phyloP scores from a whole-genome alignment of 2,888 invertebrate species.

The Leucophenga maculata region DNA sequence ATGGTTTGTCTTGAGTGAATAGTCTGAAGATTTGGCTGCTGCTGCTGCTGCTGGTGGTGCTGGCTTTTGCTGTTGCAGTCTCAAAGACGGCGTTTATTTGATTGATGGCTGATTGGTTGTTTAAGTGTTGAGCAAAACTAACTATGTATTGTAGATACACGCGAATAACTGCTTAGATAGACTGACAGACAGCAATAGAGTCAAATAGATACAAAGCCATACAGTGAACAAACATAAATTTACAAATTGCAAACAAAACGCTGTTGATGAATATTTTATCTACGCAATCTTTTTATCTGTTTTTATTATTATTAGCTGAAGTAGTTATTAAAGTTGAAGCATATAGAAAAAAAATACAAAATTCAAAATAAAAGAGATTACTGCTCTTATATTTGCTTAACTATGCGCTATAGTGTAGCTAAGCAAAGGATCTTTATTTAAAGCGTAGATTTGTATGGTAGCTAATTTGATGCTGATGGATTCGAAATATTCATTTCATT shows the following conservation, averaged over 20 bases:
- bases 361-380: no score
- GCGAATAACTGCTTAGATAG: no score
- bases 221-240: slow-evolving; percentile 14
- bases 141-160: slow-evolving; percentile 2
- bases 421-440: not conserved
- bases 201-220: not conserved
- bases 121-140: slow-evolving; percentile 27
- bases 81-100: slow-evolving; percentile 17
- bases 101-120: slow-evolving; percentile 22
- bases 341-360: not conserved
- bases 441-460: no score
- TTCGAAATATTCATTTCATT: no score
- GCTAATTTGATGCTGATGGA: no score
- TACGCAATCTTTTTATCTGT: not conserved
- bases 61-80: not conserved
- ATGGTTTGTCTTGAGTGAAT: no score
- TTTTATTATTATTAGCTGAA: slow-evolving; percentile 11
- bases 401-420: not conserved
- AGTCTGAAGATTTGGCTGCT: no score
- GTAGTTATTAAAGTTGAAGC: not conserved
- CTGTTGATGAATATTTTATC: not conserved
- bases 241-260: slow-evolving; percentile 10
- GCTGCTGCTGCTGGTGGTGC: no score
- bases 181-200: not conserved
- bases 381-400: not conserved